A percentile compares a stretch with the other conserved stretches of the same genome.
phyloP scores from a whole-genome alignment of 2,797 vertebrate genomes.

The Spondyliosoma cantharus region DNA sequence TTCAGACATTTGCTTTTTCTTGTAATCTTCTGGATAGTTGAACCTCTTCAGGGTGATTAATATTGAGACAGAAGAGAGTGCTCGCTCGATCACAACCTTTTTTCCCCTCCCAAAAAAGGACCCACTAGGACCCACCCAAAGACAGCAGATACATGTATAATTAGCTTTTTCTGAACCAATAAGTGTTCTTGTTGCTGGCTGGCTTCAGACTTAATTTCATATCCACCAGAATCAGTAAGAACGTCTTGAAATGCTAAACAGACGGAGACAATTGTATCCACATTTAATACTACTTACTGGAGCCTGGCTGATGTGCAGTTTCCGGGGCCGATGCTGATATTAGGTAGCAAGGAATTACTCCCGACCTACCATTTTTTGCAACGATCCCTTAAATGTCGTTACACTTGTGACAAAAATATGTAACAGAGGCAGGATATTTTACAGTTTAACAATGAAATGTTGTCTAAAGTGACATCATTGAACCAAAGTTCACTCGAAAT shows the following conservation, averaged over 20 bases:
- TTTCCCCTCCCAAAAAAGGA: background rate
- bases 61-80: background rate
- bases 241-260: constrained; percentile 19
- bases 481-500: no score
- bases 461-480: no score
- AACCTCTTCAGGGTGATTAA: background rate
- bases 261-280: background rate
- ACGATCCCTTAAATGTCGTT: no score
- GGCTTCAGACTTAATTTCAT: constrained; percentile 39
- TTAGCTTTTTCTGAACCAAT: background rate
- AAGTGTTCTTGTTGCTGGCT: constrained; percentile 2
- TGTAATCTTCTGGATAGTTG: background rate
- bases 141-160: background rate
- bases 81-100: background rate
- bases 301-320: no score
- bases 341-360: no score
- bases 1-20: background rate
- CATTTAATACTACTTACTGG: no score
- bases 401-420: no score
- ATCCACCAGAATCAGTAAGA: constrained; percentile 7
- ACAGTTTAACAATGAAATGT: no score
- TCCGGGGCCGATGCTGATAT: no score
- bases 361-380: no score
- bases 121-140: no score
- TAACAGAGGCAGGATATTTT: no score